Evolutionary conservation across 2,113 vertebrate species (phyloP).

Genomic region (human): DNA sequence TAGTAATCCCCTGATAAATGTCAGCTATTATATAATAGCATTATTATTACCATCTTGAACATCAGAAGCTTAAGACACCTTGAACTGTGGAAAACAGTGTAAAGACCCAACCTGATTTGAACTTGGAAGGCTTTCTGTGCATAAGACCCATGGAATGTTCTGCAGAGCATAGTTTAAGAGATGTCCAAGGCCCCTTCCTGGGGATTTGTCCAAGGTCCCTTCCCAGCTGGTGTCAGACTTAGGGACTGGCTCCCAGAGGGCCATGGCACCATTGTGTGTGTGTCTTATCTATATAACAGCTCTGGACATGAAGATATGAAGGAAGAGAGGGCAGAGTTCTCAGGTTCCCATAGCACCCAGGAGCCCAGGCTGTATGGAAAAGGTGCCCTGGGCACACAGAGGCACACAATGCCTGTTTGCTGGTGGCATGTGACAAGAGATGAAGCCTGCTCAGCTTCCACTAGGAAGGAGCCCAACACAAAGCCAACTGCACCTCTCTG

Average conservation of each 20-base stretch:
- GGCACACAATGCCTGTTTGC: not conserved
- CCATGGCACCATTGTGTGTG: rapidly evolving
- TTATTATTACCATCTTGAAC: not conserved
- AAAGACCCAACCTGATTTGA: not conserved
- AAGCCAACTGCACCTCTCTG: not conserved
- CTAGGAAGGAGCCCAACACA: not conserved
- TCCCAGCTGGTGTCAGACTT: not conserved
- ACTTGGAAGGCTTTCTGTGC: not conserved
- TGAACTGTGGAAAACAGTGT: not conserved
- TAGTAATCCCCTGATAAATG: slow-evolving; percentile 9
- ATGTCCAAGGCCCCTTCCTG: rapidly evolving
- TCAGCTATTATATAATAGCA: not conserved
- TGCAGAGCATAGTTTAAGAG: not conserved
- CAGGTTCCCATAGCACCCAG: not conserved
- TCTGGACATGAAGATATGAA: not conserved
- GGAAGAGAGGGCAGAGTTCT: not conserved
- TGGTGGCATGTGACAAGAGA: not conserved
- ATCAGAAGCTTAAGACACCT: not conserved
- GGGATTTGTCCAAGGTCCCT: not conserved
- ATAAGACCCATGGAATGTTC: not conserved
- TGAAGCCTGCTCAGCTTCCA: too few species aligned
- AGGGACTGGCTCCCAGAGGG: not conserved
- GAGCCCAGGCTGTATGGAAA: not conserved
- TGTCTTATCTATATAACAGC: rapidly evolving
- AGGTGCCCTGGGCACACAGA: not conserved